phyloP scores from a whole-genome alignment of 2,888 invertebrate species.

The Conomelus anceps region DNA sequence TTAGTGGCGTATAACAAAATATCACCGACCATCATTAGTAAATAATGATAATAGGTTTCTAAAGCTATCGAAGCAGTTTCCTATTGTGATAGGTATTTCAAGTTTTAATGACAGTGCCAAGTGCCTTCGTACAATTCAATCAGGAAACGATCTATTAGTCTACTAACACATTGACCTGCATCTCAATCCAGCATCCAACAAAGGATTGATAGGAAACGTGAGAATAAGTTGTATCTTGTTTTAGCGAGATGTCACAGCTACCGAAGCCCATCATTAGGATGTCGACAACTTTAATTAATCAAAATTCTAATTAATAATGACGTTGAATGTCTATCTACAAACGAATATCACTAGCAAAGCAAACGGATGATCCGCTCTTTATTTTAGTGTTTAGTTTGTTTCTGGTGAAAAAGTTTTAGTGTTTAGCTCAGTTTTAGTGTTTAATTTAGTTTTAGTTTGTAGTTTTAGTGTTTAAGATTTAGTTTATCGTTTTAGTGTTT shows the following conservation, averaged over 20 bases:
- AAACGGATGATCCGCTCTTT: no score
- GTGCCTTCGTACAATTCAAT: background rate
- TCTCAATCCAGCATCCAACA: background rate
- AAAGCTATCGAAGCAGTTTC: background rate
- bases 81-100: background rate
- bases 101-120: background rate
- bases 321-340: background rate
- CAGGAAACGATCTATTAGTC: background rate
- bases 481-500: no score
- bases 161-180: background rate
- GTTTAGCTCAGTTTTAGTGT: no score
- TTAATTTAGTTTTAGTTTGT: no score
- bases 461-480: no score
- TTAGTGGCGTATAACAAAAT: background rate
- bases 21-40: background rate
- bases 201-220: background rate
- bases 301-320: background rate
- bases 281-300: background rate
- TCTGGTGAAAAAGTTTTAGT: no score
- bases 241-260: background rate
- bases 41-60: background rate
- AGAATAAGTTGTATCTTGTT: background rate
- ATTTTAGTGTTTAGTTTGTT: no score
- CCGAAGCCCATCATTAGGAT: background rate
- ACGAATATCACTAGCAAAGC: background rate